Evolutionary conservation across 2,113 vertebrate genomes (phyloP), one percentile per base, ranked within the genome.

Genomic region (Fukomys damarensis): DNA sequence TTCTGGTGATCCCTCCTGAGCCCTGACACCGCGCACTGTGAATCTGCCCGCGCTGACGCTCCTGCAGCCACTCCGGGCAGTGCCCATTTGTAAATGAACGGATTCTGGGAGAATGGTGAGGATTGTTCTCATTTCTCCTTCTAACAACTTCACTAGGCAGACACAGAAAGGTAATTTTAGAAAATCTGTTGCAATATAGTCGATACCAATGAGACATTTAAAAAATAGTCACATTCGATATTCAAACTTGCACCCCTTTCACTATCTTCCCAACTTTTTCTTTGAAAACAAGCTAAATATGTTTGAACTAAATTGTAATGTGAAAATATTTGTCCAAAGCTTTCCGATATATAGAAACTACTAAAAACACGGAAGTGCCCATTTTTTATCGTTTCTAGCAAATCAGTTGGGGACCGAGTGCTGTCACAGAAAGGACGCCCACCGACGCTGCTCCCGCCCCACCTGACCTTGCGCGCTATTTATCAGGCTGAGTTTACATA

Each of bases 401-500:
- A 35, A 96, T 66, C 20, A 43, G 94, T 76, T 70, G 70, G 7
- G 49, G 68, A 70, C 63, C 79, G 89, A 83, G 46, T 90, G 56
- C 32, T 61, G 3, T 26, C 11, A 68, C 5, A 14, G 65, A 81
- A 87, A 93, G 87, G 43, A 59, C 11, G 7, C 76, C 52, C 5
- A 7, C 77, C 52, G 65, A 49, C 58, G 65, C 2, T 20, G 41
- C 41, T 80, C 63, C 76, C 76, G 46, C 90, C 38, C 84, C n/a
- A 16, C 6, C 41, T 8, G 81, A 94, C 91, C 80, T 81, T 28
- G 88, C 30, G 68, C 2, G 86, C 92, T 74, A 59, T 92, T 96
- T 52, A 89, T 96, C 28, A 97, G 91, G 84, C 77, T 16, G 89
- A 92, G 97, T n/a, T 89, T 77, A 84, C 63, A 95, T 92, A 96